Evolutionary conservation across 2,113 vertebrate species (phyloP).

Genomic region (Pantherophis guttatus): DNA sequence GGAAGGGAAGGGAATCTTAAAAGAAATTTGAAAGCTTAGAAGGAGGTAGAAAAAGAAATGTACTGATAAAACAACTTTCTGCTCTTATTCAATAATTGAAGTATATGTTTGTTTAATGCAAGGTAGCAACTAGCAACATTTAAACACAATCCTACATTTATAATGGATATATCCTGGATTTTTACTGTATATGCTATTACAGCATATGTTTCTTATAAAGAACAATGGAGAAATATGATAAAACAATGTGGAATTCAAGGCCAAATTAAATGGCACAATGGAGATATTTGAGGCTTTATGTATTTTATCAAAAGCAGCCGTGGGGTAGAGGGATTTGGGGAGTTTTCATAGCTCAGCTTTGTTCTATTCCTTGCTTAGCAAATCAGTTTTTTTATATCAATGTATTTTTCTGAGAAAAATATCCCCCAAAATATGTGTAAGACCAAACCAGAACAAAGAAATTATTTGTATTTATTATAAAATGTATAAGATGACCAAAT

Average conservation of each 20-base stretch:
- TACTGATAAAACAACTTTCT: slow-evolving; percentile 2
- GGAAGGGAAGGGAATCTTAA: neutral
- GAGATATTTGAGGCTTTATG: neutral
- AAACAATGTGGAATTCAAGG: neutral
- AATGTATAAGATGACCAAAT: neutral
- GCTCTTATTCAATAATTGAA: neutral
- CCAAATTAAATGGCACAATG: neutral
- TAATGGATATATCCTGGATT: slow-evolving; percentile 1
- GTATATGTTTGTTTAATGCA: slow-evolving; percentile 9
- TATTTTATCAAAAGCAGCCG: neutral
- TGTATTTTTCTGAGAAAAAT: neutral
- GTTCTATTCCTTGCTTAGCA: neutral
- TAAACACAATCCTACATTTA: slow-evolving; percentile 13
- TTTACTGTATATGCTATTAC: neutral
- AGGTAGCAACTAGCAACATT: neutral
- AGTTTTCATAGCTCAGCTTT: neutral
- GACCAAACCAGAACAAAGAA: neutral
- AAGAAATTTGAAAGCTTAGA: neutral
- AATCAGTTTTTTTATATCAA: neutral
- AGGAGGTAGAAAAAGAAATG: neutral
- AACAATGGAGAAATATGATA: neutral
- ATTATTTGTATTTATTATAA: neutral
- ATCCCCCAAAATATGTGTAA: neutral
- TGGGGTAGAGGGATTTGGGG: neutral
- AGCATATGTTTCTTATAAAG: neutral